Evolutionary conservation across 1,140 invertebrate species (phyloP).

Genomic region (Medauroidea extradentata): DNA sequence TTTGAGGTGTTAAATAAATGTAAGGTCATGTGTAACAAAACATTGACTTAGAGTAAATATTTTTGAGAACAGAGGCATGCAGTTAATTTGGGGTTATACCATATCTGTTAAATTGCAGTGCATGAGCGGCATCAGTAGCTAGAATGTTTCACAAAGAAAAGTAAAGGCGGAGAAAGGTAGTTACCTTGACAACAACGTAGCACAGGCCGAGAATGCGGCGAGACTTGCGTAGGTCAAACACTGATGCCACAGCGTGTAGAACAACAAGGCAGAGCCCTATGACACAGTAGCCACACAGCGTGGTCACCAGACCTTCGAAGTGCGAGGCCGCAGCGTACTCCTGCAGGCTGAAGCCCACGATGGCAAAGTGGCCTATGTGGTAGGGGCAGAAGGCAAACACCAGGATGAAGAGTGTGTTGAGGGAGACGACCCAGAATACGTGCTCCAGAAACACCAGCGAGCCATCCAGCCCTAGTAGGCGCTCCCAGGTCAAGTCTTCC

Average conservation of each 20-base stretch:
- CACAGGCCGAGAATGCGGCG: slow-evolving; percentile 87
- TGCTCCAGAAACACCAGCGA: slow-evolving; percentile 96
- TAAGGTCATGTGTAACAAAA: too few relatives aligned
- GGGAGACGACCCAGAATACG: slow-evolving; percentile 97
- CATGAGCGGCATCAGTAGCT: too few relatives aligned
- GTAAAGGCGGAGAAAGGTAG: too few relatives aligned
- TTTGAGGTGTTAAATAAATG: too few relatives aligned
- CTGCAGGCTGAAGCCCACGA: slow-evolving; percentile 70
- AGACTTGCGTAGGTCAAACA: slow-evolving; percentile 73
- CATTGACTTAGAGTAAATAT: too few relatives aligned
- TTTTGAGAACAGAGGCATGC: too few relatives aligned
- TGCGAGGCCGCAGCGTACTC: slow-evolving; percentile 72
- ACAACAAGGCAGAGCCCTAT: slow-evolving; percentile 81
- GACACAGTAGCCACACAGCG: slow-evolving; percentile 88
- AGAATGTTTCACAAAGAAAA: too few relatives aligned
- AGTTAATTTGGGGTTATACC: too few relatives aligned
- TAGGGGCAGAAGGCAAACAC: slow-evolving; percentile 94
- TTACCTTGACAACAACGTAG: slow-evolving; percentile 95
- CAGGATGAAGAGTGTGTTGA: slow-evolving; percentile 95
- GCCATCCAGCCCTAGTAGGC: slow-evolving; percentile 92
- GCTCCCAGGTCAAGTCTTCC: slow-evolving; percentile 97
- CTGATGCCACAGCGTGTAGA: slow-evolving; percentile 70
- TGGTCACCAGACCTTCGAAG: slow-evolving; percentile 90
- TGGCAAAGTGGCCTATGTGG: slow-evolving; percentile 84
- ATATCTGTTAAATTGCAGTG: too few relatives aligned